phyloP scores from a whole-genome alignment of 53 echinoderm and acorn worm species.

The Glandiceps talaboti region DNA sequence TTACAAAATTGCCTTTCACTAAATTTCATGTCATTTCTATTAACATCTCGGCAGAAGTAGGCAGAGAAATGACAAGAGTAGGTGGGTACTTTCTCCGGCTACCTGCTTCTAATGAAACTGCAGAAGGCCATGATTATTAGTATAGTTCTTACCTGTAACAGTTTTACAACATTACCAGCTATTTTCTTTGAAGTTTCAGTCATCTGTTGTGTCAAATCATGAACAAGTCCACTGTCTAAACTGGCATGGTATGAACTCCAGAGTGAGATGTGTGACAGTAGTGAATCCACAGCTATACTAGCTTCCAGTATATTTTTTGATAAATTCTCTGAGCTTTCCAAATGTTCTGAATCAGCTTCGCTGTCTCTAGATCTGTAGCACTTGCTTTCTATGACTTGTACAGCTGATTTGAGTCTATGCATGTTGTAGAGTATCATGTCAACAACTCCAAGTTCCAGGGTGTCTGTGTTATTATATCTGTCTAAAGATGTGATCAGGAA shows the following conservation, averaged over 20 bases:
- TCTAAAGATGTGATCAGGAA: slow-evolving; percentile 14
- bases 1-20: too few species aligned
- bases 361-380: slow-evolving; percentile 10
- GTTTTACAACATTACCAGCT: slow-evolving; percentile 35
- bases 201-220: slow-evolving; percentile 42
- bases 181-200: slow-evolving; percentile 32
- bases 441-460: slow-evolving; percentile 26
- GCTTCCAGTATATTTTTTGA: slow-evolving; percentile 21
- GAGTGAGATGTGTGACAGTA: slow-evolving; percentile 20
- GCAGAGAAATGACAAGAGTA: too few species aligned
- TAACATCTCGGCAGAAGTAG: too few species aligned
- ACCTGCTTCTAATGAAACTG: too few species aligned
- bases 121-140: too few species aligned
- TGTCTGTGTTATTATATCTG: slow-evolving; percentile 4
- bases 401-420: slow-evolving; percentile 34
- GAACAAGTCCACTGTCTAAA: background rate
- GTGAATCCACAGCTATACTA: slow-evolving; percentile 34
- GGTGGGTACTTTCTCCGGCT: too few species aligned
- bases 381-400: slow-evolving; percentile 14
- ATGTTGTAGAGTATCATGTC: slow-evolving; percentile 44
- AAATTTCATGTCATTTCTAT: too few species aligned
- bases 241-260: slow-evolving; percentile 25
- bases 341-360: background rate
- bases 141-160: slow-evolving; percentile 64
- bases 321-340: background rate